Percentiles rank a stretch among this genome's conserved stretches.
Conservation (phyloP, 2,113 vertebrate species). For the Shinisaurus crocodilurus region DNA sequence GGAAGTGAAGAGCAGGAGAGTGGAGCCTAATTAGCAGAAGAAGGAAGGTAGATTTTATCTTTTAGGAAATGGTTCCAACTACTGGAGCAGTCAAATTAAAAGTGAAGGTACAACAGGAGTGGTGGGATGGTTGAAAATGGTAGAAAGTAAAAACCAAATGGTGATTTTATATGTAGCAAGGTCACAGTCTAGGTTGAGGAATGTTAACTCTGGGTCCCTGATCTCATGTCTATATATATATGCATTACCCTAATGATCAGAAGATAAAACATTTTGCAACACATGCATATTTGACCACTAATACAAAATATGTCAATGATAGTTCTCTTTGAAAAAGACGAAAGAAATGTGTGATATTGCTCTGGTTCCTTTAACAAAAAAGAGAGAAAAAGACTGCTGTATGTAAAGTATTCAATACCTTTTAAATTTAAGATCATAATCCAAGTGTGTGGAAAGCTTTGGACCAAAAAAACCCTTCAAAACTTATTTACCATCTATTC, state of each 20-base stretch:
- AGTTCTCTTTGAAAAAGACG: not conserved
- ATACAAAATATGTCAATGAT: not conserved
- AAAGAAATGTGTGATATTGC: not conserved
- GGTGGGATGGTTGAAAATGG: not conserved
- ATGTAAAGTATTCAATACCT: slow-evolving; percentile 4
- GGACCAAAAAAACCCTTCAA: not conserved
- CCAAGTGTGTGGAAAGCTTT: slow-evolving; percentile 25
- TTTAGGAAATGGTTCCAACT: not conserved
- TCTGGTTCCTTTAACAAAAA: not conserved
- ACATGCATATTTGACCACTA: not conserved
- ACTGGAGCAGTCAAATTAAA: too few relatives aligned
- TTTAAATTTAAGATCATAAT: slow-evolving; percentile 9
- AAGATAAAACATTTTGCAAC: not conserved
- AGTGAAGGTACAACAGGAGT: too few relatives aligned
- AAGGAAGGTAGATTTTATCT: not conserved
- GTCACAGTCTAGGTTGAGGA: not conserved
- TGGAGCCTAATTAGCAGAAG: not conserved
- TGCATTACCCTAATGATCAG: not conserved
- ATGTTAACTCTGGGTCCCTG: not conserved
- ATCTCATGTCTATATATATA: not conserved
- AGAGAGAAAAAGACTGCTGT: not conserved
- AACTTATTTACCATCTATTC: slow-evolving; percentile 24
- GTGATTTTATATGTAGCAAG: not conserved
- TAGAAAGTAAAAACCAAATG: not conserved
- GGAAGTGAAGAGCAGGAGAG: not conserved